Conservation (phyloP, 1,140 invertebrate species). For the Temnothorax nylanderi region DNA sequence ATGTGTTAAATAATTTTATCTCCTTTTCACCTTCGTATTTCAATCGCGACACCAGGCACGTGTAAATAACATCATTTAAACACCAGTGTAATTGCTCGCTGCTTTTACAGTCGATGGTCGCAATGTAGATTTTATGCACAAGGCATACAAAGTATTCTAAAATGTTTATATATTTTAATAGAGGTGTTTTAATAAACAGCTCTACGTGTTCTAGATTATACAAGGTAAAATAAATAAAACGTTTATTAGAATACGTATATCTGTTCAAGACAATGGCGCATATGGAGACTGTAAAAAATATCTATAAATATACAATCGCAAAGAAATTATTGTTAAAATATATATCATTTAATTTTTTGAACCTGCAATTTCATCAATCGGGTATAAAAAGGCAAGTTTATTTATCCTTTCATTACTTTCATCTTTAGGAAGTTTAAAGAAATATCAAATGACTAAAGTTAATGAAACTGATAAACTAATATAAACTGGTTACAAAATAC, state of each 20-base stretch:
- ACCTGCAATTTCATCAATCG: too few species aligned
- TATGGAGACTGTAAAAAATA: neutral
- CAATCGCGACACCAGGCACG: neutral
- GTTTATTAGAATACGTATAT: neutral
- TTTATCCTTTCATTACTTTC: too few species aligned
- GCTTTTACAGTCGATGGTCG: neutral
- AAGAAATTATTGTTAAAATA: too few species aligned
- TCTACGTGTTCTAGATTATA: neutral
- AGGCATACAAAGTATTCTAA: neutral
- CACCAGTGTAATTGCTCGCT: neutral
- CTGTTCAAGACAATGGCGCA: neutral
- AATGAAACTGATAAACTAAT: too few species aligned
- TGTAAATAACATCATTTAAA: constrained; percentile 7
- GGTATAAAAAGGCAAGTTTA: too few species aligned
- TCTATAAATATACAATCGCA: too few species aligned
- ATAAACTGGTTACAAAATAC: too few species aligned
- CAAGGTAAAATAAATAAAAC: neutral
- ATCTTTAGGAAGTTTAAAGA: too few species aligned
- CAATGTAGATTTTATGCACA: neutral
- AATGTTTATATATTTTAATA: neutral
- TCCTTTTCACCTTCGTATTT: constrained; percentile 6
- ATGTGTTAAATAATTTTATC: constrained; percentile 33
- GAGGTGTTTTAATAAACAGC: neutral
- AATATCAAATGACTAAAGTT: too few species aligned
- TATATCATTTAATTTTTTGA: too few species aligned